Base-by-base conservation (phyloP, 1,140 invertebrate genomes). In the Maniola jurtina region DNA sequence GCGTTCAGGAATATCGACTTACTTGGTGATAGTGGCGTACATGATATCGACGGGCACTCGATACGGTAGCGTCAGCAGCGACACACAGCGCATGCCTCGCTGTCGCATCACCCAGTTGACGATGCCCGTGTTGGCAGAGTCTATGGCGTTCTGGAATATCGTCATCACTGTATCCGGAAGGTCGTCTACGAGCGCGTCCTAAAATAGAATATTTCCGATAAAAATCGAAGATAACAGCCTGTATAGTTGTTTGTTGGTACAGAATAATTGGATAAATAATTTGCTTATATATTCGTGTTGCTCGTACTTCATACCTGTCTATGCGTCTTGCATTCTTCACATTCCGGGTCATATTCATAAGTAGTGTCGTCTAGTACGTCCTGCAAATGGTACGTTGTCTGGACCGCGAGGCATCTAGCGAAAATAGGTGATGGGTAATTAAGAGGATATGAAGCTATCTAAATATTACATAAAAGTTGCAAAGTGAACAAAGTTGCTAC, bases 61-160 rank as follows among this genome's bases (percentile, higher is more conserved):
- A 75, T 96, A 98, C 0, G 97, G 97, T 38, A 98, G 89, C 60
- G 95, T 95, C 11, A 98, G 88, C 4, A 97, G 84, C 0, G 95
- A 95, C 0, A 97, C 84, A 40, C 97, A 85, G 72, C 96, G 95
- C 84, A 98, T 94, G 36, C 95, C 95, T 68, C 93, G 92, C 75
- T 96, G 95, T 75, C 95, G 95, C 82, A 97, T 97, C 25, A 98
- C 86, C 96, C 97, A 98, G 88, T 97, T 98, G 36, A 97, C 92
- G 35, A 98, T 82, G 13, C 97, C 97, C 83, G 95, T 96, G 83
- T 98, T 98, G 0, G 97, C 96, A 1, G 96, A 94, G 76, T 97
- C 96, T 70, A 97, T 97, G 0, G 97, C 97, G 80, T 97, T 96
- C 93, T 98, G 96, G 82, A 99, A 96, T 77, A 97, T 94, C 71